phyloP scores from a whole-genome alignment of 2,797 vertebrate genomes.

The Danio albolineatus region DNA sequence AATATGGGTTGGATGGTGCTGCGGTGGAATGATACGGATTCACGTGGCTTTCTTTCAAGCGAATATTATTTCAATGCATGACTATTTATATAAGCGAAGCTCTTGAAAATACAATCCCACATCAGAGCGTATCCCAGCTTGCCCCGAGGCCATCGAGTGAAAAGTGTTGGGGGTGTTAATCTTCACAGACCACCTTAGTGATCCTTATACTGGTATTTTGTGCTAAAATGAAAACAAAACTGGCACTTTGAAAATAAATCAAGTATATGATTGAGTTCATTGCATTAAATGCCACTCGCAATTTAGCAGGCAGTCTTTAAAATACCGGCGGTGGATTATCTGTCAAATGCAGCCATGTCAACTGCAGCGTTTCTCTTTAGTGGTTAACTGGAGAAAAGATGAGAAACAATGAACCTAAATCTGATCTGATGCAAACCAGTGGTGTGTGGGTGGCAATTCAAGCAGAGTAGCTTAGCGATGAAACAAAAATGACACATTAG shows the following conservation, averaged over 20 bases:
- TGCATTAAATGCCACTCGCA: conserved; percentile 54
- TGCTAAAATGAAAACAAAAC: conserved; percentile 63
- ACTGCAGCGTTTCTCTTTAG: conserved; percentile 56
- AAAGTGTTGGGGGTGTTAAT: conserved; percentile 66
- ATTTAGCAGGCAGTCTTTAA: conserved; percentile 53
- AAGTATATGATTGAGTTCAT: conserved; percentile 64
- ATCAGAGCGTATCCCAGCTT: conserved; percentile 63
- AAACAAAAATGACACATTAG: conserved; percentile 45
- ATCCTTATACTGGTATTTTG: conserved; percentile 68
- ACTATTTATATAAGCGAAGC: conserved; percentile 66
- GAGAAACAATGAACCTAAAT: conserved; percentile 42
- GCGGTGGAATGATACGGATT: conserved; percentile 51
- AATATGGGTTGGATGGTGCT: conserved; percentile 8
- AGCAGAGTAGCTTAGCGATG: conserved; percentile 12
- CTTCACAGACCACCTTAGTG: conserved; percentile 75
- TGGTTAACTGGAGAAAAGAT: conserved; percentile 34
- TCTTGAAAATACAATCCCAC: conserved; percentile 64
- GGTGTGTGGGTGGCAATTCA: conserved; percentile 49
- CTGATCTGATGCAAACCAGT: conserved; percentile 50
- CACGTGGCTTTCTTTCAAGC: conserved; percentile 40
- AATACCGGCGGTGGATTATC: conserved; percentile 66
- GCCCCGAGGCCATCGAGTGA: conserved; percentile 62
- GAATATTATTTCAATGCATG: conserved; percentile 62
- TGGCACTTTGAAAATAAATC: conserved; percentile 69
- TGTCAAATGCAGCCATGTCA: conserved; percentile 64